Conservation (phyloP, 2,113 vertebrate species). For the Psophia crepitans region DNA sequence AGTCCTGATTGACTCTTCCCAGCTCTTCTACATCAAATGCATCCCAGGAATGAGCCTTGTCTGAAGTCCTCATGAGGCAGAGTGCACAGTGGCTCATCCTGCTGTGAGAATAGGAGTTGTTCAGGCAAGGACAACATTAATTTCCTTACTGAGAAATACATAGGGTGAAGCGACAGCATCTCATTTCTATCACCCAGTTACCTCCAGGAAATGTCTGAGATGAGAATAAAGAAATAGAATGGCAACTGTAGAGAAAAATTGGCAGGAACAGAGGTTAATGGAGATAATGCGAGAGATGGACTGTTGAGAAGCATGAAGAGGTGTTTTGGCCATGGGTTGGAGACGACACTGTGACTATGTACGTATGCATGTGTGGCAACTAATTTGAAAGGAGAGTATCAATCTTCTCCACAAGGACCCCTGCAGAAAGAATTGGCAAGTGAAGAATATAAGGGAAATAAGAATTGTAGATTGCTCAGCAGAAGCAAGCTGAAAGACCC, state of each 20-base stretch:
- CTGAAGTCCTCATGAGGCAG: neutral
- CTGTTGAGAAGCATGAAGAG: neutral
- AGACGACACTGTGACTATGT: neutral
- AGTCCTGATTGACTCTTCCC: accelerated
- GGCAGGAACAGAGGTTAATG: neutral
- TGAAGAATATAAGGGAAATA: neutral
- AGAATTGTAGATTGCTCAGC: neutral
- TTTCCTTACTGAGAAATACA: neutral
- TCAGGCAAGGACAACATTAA: neutral
- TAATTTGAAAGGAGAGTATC: neutral
- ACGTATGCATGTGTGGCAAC: neutral
- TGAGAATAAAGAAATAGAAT: neutral
- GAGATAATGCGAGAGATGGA: neutral
- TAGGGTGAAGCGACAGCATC: neutral
- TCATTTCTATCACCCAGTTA: neutral
- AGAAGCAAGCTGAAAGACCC: neutral
- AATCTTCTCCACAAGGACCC: neutral
- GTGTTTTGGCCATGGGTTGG: neutral
- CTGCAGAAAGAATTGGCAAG: neutral
- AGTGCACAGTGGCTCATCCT: neutral
- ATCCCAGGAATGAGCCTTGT: neutral
- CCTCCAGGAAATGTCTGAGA: neutral
- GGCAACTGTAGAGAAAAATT: neutral
- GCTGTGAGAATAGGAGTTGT: accelerated
- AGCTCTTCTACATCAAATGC: neutral